A percentile compares a stretch with the other conserved stretches of the same genome.
These are phyloP conservation scores for Alauda arvensis DNA, from an alignment of 2,797 vertebrate genomes.

Conservation along the genomic window DNA sequence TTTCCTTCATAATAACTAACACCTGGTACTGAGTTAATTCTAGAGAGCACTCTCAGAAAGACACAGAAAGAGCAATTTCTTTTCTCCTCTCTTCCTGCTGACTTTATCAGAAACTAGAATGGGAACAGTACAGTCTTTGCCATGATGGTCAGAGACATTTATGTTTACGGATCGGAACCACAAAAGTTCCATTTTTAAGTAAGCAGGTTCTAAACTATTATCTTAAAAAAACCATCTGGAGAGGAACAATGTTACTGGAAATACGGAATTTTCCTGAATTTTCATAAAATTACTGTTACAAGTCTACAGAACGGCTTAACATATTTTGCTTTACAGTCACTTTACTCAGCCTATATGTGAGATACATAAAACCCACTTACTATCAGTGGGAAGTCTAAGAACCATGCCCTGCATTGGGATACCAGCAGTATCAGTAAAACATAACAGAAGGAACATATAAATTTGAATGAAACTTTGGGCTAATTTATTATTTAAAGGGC, in stretches of 20 bases:
- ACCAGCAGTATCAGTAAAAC: neutral
- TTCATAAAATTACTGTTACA: neutral
- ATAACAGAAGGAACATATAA: neutral
- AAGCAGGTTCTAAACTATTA: neutral
- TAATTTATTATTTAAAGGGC: neutral
- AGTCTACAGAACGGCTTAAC: neutral
- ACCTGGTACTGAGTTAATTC: neutral
- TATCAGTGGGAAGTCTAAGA: neutral
- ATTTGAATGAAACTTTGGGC: neutral
- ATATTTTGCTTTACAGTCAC: neutral
- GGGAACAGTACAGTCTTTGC: neutral
- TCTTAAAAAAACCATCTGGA: neutral
- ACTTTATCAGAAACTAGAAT: neutral
- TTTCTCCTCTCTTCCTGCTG: neutral
- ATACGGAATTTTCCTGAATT: neutral
- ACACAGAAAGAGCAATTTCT: accelerated
- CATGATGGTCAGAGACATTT: neutral
- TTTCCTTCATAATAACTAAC: neutral
- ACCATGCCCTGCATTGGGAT: neutral
- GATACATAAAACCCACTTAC: neutral
- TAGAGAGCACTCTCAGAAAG: neutral
- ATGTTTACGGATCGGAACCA: neutral
- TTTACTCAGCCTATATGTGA: neutral
- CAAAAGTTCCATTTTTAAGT: neutral
- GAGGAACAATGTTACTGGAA: neutral